These are phyloP conservation scores for Melipona quadrifasciata DNA, from an alignment of 1,140 invertebrate species.

Conservation along the genomic window DNA sequence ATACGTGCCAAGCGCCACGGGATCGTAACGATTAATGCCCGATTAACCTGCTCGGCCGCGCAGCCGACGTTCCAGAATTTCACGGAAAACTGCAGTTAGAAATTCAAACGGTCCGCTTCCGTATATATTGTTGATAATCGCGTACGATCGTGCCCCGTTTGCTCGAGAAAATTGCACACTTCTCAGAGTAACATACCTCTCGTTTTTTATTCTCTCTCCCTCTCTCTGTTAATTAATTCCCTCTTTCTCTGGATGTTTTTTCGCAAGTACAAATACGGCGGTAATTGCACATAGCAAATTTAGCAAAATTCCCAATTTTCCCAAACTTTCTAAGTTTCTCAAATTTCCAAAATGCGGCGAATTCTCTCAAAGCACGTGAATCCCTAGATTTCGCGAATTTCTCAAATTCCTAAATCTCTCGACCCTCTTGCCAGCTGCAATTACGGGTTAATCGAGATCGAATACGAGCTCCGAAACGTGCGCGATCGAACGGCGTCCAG, in stretches of 20 bases:
- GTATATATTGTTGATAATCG: background rate
- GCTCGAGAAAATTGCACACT: background rate
- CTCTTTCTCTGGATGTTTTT: background rate
- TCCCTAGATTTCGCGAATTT: background rate
- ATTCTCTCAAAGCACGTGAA: no score
- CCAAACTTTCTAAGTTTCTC: no score
- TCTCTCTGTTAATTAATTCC: background rate
- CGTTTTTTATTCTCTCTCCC: background rate
- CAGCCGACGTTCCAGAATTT: constrained; percentile 40
- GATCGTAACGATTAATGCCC: constrained; percentile 64
- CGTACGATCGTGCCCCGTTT: background rate
- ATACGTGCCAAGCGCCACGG: constrained; percentile 68
- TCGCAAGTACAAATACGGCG: no score
- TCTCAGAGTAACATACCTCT: background rate
- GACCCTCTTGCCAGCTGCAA: background rate
- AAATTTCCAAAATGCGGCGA: background rate
- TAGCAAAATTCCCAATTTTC: background rate
- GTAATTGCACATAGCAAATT: no score
- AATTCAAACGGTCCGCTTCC: constrained; percentile 24
- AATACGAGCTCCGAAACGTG: background rate
- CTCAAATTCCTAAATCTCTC: background rate
- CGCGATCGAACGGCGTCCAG: background rate
- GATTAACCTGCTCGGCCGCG: constrained; percentile 56
- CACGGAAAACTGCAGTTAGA: constrained; percentile 42
- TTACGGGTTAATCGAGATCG: background rate